Conservation (phyloP, 2,797 vertebrate species). For the Oryzias dopingdopingensis region DNA sequence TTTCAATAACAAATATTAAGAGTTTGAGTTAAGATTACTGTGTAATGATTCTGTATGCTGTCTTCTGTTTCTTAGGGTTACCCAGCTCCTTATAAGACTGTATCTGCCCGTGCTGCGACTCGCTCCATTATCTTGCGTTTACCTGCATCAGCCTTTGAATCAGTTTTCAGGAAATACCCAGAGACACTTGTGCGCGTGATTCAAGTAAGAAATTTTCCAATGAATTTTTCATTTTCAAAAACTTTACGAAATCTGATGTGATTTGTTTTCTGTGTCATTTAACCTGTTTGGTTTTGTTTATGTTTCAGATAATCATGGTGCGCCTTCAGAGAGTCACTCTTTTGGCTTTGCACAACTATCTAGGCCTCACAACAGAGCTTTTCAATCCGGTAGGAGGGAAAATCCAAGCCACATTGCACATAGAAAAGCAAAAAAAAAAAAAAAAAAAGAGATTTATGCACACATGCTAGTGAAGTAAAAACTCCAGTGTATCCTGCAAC, state of each 20-base stretch:
- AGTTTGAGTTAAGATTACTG: background rate
- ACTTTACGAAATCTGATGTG: conserved; percentile 1
- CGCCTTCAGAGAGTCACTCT: conserved; percentile 95
- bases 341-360: conserved; percentile 90
- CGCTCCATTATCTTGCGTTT: conserved; percentile 87
- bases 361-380: conserved; percentile 94
- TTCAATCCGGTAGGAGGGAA: conserved; percentile 82
- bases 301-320: conserved; percentile 93
- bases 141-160: conserved; percentile 89
- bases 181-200: conserved; percentile 94
- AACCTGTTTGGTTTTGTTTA: conserved; percentile 6
- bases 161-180: conserved; percentile 91
- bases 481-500: no score
- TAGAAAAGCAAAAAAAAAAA: conserved; percentile 17
- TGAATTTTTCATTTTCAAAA: background rate
- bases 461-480: background rate
- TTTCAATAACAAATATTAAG: background rate
- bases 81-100: conserved; percentile 90
- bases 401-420: conserved; percentile 17
- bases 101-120: conserved; percentile 84
- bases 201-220: conserved; percentile 75
- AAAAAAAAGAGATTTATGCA: background rate
- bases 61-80: conserved; percentile 79
- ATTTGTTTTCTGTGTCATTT: background rate
- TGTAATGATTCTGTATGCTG: background rate